Conservation (phyloP, 2,797 vertebrate genomes). For the Argyrosomus regius region DNA sequence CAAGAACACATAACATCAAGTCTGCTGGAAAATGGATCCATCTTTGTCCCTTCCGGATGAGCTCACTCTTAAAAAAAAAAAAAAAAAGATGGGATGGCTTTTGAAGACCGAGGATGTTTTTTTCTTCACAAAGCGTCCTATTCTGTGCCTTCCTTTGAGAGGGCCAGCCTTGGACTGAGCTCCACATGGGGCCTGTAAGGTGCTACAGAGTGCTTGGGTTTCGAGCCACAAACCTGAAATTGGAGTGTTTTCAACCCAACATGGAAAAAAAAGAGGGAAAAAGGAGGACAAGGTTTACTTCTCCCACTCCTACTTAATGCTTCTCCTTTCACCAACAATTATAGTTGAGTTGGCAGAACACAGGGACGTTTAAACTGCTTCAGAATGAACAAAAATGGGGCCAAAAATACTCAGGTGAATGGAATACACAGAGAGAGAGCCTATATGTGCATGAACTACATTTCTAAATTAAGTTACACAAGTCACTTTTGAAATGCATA, state of each 20-base stretch:
- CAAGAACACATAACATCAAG: not conserved
- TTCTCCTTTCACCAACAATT: constrained; percentile 13
- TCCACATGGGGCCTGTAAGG: constrained; percentile 32
- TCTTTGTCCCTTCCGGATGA: constrained; percentile 16
- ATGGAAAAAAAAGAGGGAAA: not conserved
- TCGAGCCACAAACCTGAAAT: constrained; percentile 13
- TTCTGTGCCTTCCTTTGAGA: constrained; percentile 32
- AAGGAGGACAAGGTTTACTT: constrained; percentile 31
- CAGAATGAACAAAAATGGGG: not conserved
- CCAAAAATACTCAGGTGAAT: not conserved
- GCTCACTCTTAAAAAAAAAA: not conserved
- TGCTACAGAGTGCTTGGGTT: not conserved
- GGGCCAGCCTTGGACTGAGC: constrained; percentile 25
- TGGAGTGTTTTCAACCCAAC: constrained; percentile 40
- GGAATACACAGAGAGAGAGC: too few relatives aligned
- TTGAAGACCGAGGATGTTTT: constrained; percentile 15
- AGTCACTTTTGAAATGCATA: constrained; percentile 9
- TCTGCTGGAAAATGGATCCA: constrained; percentile 27
- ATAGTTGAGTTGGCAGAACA: constrained; percentile 7
- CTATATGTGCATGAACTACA: not conserved
- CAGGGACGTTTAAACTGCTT: constrained; percentile 27
- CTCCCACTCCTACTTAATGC: constrained; percentile 2
- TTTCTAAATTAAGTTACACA: constrained; percentile 10
- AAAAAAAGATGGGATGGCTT: constrained; percentile 18
- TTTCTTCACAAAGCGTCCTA: constrained; percentile 33